A percentile compares a stretch with the other conserved stretches of the same genome.
Evolutionary conservation across 2,797 vertebrate species (phyloP).

Genomic region (Acropternis orthonyx): DNA sequence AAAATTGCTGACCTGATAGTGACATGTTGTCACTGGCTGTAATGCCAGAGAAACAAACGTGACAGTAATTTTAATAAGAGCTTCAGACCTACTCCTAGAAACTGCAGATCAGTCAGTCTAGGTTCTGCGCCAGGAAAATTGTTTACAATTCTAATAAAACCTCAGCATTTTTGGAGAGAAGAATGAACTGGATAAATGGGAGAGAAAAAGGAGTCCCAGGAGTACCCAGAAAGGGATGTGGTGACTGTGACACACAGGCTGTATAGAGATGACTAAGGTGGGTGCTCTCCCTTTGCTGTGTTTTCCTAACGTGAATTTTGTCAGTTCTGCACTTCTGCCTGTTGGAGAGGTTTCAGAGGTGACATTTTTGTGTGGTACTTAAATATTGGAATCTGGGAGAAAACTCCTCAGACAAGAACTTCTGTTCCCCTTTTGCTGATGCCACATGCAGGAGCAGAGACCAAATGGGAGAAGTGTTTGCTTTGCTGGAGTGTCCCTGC

Average conservation of each 20-base stretch:
- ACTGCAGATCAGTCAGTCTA: not conserved
- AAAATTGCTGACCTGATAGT: not conserved
- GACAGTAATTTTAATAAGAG: not conserved
- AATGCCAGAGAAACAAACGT: not conserved
- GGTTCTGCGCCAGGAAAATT: not conserved
- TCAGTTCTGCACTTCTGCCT: not conserved
- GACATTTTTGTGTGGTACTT: not conserved
- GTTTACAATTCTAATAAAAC: not conserved
- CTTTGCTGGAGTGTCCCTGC: not conserved
- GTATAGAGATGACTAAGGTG: not conserved
- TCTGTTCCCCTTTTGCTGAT: not conserved
- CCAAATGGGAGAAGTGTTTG: rapidly evolving
- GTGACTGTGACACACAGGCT: not conserved
- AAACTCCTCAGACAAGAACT: not conserved
- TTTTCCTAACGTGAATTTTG: not conserved
- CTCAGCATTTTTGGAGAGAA: not conserved
- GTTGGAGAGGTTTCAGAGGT: not conserved
- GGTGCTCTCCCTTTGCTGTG: not conserved
- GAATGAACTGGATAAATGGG: not conserved
- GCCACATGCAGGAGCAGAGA: not conserved
- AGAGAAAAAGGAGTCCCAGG: not conserved
- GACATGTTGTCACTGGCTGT: not conserved
- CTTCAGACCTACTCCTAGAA: not conserved
- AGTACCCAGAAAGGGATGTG: not conserved
- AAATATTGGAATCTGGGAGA: not conserved